These are phyloP conservation scores for Pristiophorus japonicus DNA, from an alignment of 2,113 vertebrate genomes.

Conservation along the genomic window DNA sequence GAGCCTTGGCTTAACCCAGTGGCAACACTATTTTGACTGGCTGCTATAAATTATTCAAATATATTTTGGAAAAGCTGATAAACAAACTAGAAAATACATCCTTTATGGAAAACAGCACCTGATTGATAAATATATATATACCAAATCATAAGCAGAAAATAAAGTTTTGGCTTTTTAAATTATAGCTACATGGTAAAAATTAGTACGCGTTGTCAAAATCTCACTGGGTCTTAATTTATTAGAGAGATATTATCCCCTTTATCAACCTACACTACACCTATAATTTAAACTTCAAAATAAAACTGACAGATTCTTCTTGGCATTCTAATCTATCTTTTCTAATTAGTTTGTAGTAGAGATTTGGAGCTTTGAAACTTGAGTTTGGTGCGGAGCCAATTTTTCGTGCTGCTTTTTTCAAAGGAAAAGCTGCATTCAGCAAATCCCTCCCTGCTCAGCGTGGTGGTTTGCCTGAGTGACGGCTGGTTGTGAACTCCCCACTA, in stretches of 20 bases:
- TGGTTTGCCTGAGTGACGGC: not conserved
- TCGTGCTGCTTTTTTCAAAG: not conserved
- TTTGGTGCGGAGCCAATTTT: not conserved
- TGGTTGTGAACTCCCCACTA: not conserved
- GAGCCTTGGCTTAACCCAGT: conserved; percentile 43
- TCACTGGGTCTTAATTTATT: conserved; percentile 1
- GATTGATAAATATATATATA: not conserved
- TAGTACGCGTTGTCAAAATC: not conserved
- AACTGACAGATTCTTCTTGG: not conserved
- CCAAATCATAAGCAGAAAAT: not conserved
- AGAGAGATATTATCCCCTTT: not conserved
- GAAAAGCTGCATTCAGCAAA: not conserved
- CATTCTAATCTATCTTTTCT: not conserved
- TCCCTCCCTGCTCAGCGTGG: too few species aligned
- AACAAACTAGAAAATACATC: not conserved
- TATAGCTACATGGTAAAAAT: not conserved
- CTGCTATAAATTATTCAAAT: not conserved
- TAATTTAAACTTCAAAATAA: conserved; percentile 17
- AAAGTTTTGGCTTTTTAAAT: not conserved
- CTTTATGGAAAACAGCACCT: not conserved
- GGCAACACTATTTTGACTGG: not conserved
- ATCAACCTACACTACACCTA: not conserved
- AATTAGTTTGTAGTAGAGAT: not conserved
- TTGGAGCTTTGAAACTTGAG: conserved; percentile 13
- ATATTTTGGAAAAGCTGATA: not conserved